These are phyloP conservation scores for Bradypodion pumilum DNA, from an alignment of 2,797 vertebrate genomes.

Conservation along the genomic window DNA sequence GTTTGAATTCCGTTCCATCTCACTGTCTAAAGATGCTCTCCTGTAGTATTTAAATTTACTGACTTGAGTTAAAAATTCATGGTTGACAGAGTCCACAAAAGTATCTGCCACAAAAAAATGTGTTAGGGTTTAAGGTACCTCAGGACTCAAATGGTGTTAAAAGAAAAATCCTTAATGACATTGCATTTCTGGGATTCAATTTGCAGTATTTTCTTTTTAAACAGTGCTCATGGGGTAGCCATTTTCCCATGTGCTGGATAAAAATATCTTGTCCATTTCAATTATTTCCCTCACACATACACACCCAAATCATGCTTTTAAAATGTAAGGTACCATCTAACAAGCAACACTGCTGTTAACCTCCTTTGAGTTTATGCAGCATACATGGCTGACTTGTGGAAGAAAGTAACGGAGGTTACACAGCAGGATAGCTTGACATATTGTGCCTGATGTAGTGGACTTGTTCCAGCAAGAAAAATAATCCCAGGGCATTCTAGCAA, in stretches of 20 bases:
- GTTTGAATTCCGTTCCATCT: neutral
- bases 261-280: neutral
- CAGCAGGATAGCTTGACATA: neutral
- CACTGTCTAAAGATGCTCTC: neutral
- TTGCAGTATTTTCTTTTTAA: constrained; percentile 13
- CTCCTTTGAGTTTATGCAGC: neutral
- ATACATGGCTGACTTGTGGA: neutral
- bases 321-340: neutral
- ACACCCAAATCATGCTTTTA: neutral
- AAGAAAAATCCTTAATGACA: neutral
- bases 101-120: neutral
- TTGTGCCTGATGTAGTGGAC: neutral
- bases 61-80: neutral
- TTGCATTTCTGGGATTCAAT: neutral
- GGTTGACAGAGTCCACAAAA: neutral
- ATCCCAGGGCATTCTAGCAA: accelerated
- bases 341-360: neutral
- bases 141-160: neutral
- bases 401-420: neutral
- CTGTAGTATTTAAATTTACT: neutral
- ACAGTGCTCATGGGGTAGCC: accelerated
- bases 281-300: neutral
- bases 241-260: neutral
- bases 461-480: neutral
- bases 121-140: neutral